Base-by-base conservation (phyloP, 2,113 vertebrate genomes). In the Theristicus caerulescens region DNA sequence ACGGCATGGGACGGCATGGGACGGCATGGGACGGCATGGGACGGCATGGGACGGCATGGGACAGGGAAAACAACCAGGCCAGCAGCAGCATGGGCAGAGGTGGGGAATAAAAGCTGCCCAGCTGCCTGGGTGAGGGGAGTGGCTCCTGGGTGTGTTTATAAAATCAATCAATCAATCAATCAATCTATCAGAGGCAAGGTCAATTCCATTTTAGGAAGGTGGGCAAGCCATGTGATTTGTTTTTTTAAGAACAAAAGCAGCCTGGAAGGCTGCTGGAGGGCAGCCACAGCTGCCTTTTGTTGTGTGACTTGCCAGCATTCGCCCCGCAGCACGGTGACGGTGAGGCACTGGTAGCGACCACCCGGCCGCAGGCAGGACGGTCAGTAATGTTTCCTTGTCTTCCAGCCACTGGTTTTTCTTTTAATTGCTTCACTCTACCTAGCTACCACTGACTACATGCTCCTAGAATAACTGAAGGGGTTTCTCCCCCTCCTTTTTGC, bases 331-430 rank as follows among this genome's bases (percentile, higher is more conserved):
- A 2, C 0, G 8, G 62, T 59, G 84, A 42, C 5, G 42, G 27
- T 0, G 2, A 27, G 34, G 19, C 4, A 0, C 24, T 4, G 44
- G 31, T 6, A 20, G 54, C 0, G 2, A 8, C 32, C 0, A 1
- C 11, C 49, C 59, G 19, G 42, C 20, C 5, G 19, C 36, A 3
- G 65, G 34, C 2, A 47, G 49, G 11, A 18, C 0, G 32, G 76
- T 74, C 22, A 32, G 40, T 69, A 3, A 19, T 5, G n/a, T 15
- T 78, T 49, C 4, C 14, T 42, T 49, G 4, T 9, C 8, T 7
- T 26, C 19, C 2, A 3, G 4, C 2, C 2, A 1, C 22, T 65
- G 40, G 3, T 40, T 47, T 55, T 31, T 15, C 13, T 17, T 62
- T 36, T 6, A 36, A 36, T 57, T 36, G 47, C 42, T 82, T 62